Evolutionary conservation across 2,888 invertebrate genomes (phyloP).

Genomic region (Mythimna pallens): DNA sequence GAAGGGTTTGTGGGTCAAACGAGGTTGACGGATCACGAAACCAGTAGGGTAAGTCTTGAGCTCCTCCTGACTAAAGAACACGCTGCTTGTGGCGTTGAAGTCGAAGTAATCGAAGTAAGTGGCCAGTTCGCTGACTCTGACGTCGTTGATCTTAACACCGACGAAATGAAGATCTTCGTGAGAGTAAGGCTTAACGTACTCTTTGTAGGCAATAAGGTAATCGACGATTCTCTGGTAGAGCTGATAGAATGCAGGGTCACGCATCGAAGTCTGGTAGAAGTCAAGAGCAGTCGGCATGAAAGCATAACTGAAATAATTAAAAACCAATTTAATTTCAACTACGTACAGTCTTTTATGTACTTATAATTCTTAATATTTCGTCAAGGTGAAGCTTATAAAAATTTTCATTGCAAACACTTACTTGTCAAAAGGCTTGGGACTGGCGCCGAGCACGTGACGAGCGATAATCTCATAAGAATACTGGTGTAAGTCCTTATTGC

Average conservation of each 20-base stretch:
- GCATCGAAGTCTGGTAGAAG: constrained; percentile 92
- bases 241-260: constrained; percentile 94
- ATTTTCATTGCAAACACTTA: constrained; percentile 59
- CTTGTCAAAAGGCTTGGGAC: constrained; percentile 74
- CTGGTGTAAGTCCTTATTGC: constrained; percentile 74
- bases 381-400: neutral
- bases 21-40: constrained; percentile 92
- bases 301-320: constrained; percentile 74
- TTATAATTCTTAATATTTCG: neutral
- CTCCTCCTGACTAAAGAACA: constrained; percentile 75
- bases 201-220: constrained; percentile 91
- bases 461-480: constrained; percentile 91
- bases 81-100: constrained; percentile 91
- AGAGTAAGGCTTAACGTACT: constrained; percentile 90
- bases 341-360: neutral
- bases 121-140: constrained; percentile 91
- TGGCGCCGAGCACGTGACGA: constrained; percentile 82
- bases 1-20: constrained; percentile 93
- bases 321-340: neutral
- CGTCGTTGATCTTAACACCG: constrained; percentile 91
- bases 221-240: constrained; percentile 91
- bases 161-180: constrained; percentile 89
- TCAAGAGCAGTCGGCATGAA: constrained; percentile 91
- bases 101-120: constrained; percentile 93
- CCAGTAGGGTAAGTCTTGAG: constrained; percentile 77